phyloP scores from a whole-genome alignment of 2,888 invertebrate genomes.

The Abrostola tripartita region DNA sequence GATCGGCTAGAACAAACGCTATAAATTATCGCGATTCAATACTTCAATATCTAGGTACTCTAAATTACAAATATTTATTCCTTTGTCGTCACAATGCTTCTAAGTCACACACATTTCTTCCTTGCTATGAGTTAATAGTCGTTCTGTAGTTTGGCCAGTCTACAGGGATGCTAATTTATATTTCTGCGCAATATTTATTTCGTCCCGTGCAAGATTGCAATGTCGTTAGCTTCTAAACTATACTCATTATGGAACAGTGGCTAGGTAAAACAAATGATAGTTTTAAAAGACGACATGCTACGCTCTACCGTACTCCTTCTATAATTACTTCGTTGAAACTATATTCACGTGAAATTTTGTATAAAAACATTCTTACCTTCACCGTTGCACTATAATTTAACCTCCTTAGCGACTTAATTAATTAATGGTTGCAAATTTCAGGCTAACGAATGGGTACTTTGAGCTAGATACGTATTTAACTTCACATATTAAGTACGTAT shows the following conservation, averaged over 20 bases:
- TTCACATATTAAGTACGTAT: slow-evolving; percentile 11
- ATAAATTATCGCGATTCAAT: too few species aligned
- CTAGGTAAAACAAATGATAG: slow-evolving; percentile 7
- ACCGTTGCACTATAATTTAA: slow-evolving; percentile 50
- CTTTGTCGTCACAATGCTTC: too few species aligned
- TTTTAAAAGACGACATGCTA: slow-evolving; percentile 19
- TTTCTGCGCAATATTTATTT: not conserved
- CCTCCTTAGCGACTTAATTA: slow-evolving; percentile 44
- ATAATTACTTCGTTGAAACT: slow-evolving; percentile 29
- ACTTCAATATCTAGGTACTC: too few species aligned
- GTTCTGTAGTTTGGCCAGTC: too few species aligned
- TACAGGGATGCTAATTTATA: not conserved
- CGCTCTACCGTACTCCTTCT: slow-evolving; percentile 2
- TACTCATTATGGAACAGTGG: slow-evolving; percentile 7
- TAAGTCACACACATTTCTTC: too few species aligned
- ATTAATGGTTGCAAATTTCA: slow-evolving; percentile 45
- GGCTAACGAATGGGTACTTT: slow-evolving; percentile 44
- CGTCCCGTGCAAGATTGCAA: not conserved
- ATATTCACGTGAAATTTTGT: slow-evolving; percentile 35
- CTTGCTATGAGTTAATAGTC: too few species aligned
- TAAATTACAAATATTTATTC: too few species aligned
- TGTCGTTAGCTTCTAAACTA: slow-evolving; percentile 3
- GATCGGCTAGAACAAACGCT: too few species aligned
- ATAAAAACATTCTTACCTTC: slow-evolving; percentile 40
- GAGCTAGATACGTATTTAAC: slow-evolving; percentile 41